Conservation (phyloP, 1,140 invertebrate species). For the Apis cerana region DNA sequence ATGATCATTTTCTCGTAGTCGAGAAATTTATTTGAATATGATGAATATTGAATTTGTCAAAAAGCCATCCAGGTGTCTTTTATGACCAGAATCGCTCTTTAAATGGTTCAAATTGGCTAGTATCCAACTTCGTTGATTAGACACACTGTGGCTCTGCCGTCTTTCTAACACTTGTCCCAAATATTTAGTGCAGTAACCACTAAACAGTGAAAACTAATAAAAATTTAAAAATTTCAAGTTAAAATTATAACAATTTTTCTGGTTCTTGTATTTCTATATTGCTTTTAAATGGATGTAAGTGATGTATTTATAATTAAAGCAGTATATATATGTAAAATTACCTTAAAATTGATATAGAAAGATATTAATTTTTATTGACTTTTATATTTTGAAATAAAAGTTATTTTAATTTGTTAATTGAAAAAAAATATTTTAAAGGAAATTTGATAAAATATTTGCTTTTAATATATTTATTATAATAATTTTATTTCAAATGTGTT, state of each 20-base stretch:
- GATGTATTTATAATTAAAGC: neutral
- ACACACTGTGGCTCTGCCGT: slow-evolving; percentile 33
- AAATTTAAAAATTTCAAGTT: too few species aligned
- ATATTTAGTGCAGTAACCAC: neutral
- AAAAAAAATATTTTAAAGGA: too few species aligned
- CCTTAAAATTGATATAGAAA: neutral
- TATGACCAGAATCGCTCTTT: slow-evolving; percentile 72
- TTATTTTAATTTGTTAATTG: too few species aligned
- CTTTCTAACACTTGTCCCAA: neutral
- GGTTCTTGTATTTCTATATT: neutral
- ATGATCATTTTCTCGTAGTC: neutral
- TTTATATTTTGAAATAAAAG: too few species aligned
- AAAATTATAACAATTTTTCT: too few species aligned
- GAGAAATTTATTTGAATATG: slow-evolving; percentile 41
- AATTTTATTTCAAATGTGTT: too few species aligned
- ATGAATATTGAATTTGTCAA: slow-evolving; percentile 69
- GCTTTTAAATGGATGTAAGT: neutral
- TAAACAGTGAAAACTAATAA: too few species aligned
- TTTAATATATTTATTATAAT: too few species aligned
- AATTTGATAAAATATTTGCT: too few species aligned
- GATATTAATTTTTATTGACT: too few species aligned
- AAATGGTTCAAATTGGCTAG: slow-evolving; percentile 65
- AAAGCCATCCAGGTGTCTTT: slow-evolving; percentile 73
- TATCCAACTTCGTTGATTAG: slow-evolving; percentile 70
- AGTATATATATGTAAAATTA: neutral